phyloP scores from a whole-genome alignment of 2,888 invertebrate genomes.

The Mythimna pallens region DNA sequence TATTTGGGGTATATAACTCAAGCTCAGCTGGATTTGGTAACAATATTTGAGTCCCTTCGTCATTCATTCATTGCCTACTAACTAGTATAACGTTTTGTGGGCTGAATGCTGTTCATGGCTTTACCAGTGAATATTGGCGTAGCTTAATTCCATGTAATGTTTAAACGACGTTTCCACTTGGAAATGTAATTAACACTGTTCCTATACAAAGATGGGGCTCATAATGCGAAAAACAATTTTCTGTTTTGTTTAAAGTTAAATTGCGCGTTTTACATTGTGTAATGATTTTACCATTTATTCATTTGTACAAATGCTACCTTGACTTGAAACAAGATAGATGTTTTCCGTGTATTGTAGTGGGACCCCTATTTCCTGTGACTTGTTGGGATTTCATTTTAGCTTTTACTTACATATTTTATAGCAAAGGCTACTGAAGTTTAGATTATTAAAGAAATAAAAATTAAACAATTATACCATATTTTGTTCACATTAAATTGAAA shows the following conservation, averaged over 20 bases:
- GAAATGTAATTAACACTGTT: slow-evolving; percentile 66
- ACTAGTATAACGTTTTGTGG: slow-evolving; percentile 21
- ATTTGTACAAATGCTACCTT: slow-evolving; percentile 31
- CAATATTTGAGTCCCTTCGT: slow-evolving; percentile 15
- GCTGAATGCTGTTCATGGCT: slow-evolving; percentile 46
- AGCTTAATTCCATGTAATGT: slow-evolving; percentile 43
- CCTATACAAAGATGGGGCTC: slow-evolving; percentile 66
- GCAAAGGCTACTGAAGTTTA: not conserved
- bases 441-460: not conserved
- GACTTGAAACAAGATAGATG: slow-evolving; percentile 28
- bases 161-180: slow-evolving; percentile 44
- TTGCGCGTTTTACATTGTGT: slow-evolving; percentile 27
- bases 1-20: slow-evolving; percentile 11
- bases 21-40: slow-evolving; percentile 20
- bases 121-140: slow-evolving; percentile 60
- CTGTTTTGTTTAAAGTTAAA: slow-evolving; percentile 34
- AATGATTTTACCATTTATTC: slow-evolving; percentile 31
- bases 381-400: slow-evolving; percentile 48
- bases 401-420: not conserved
- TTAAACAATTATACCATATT: not conserved
- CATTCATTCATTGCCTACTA: slow-evolving; percentile 25
- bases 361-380: slow-evolving; percentile 16
- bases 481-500: slow-evolving; percentile 9
- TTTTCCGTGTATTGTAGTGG: slow-evolving; percentile 2
- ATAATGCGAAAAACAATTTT: slow-evolving; percentile 8